phyloP scores from a whole-genome alignment of 1,140 invertebrate species.

The Mactra quadrangularis region DNA sequence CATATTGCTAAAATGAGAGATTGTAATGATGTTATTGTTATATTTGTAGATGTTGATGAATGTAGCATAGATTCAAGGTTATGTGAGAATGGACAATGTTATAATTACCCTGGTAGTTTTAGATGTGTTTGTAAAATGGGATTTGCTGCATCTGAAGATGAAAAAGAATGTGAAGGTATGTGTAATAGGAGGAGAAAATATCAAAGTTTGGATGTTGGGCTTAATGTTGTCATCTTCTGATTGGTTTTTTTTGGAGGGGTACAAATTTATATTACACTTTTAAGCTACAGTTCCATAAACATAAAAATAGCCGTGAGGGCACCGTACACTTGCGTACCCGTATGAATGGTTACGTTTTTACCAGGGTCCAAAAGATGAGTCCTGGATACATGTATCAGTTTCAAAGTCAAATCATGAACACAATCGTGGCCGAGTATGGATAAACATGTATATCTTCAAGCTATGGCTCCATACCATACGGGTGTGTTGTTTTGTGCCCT shows the following conservation, averaged over 20 bases:
- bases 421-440: too few species aligned
- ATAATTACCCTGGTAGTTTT: constrained; percentile 93
- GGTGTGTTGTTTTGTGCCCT: too few species aligned
- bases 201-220: too few species aligned
- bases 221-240: neutral
- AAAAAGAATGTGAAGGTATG: constrained; percentile 89
- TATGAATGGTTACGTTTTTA: too few species aligned
- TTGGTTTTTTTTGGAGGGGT: neutral
- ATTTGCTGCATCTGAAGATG: constrained; percentile 90
- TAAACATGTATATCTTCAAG: too few species aligned
- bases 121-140: constrained; percentile 94
- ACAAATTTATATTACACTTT: neutral
- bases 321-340: too few species aligned
- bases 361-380: too few species aligned
- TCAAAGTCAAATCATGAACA: too few species aligned
- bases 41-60: constrained; percentile 90
- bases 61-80: constrained; percentile 91
- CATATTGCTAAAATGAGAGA: too few species aligned
- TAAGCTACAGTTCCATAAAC: neutral
- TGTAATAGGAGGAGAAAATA: neutral
- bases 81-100: constrained; percentile 91
- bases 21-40: neutral
- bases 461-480: too few species aligned
- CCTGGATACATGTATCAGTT: too few species aligned
- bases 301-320: too few species aligned